Conservation (phyloP, 2,113 vertebrate species). For the Emydura subglobosa region DNA sequence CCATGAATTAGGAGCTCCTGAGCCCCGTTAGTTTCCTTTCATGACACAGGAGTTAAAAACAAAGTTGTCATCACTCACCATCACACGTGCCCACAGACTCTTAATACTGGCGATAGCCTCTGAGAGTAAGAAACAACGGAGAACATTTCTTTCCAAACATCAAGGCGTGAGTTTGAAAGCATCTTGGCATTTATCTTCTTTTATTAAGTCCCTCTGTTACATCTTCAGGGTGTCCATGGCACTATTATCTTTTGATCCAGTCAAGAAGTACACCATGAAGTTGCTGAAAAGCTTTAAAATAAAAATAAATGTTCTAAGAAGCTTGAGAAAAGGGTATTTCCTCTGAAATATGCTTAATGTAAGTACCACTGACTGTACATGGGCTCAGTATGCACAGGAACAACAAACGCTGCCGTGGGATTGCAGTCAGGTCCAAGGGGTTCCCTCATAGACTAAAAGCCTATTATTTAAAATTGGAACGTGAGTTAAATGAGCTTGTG, state of each 20-base stretch:
- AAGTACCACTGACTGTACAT: not conserved
- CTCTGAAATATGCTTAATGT: not conserved
- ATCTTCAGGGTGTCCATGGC: not conserved
- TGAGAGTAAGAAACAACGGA: not conserved
- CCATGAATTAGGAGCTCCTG: too few species aligned
- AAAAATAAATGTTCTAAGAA: not conserved
- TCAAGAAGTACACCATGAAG: not conserved
- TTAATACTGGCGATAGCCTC: too few species aligned
- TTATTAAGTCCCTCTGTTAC: not conserved
- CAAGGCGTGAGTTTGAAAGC: not conserved
- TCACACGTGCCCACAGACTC: accelerated
- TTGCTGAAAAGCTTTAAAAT: not conserved
- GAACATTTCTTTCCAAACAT: accelerated
- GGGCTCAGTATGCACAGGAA: not conserved
- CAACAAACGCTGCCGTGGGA: not conserved
- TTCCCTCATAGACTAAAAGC: not conserved
- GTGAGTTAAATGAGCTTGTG: not conserved
- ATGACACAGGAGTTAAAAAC: accelerated
- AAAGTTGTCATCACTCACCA: accelerated
- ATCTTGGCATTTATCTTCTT: not conserved
- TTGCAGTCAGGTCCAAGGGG: not conserved
- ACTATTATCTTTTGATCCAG: not conserved
- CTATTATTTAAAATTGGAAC: not conserved
- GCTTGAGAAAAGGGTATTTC: not conserved
- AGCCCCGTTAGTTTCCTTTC: too few species aligned